Evolutionary conservation across 1,140 invertebrate genomes (phyloP), one percentile per base, ranked within the genome.

Genomic region (Meteorus sp.): DNA sequence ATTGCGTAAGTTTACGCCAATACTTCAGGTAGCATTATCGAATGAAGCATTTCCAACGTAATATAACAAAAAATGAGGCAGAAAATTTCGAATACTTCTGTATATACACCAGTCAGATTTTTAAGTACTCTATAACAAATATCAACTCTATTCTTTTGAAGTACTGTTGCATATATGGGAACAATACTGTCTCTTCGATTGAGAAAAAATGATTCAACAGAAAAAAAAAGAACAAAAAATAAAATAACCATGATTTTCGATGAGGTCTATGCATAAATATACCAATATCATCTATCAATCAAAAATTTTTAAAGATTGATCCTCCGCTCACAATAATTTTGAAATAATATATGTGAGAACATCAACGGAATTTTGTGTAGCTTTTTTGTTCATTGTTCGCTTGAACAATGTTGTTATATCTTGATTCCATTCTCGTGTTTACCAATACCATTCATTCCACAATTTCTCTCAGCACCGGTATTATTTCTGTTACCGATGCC

Each of bases 1-100:
- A 52, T 52, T 35, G 23, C 50, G 13, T 13, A 11, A 9, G 4
- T 19, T 15, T 17, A 52, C 50, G 29, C 61, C 44, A 65, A 60
- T 68, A 67, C 52, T 65, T 58, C 55, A 59, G 33, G 45, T 61
- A 61, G 55, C 13, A 53, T 59, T 4, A 39, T 4, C 13, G 60
- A 27, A 33, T 43, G 56, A 15, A 31, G 31, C 4, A 3, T 7
- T 11, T 3, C 3, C 3, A n/a, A 13, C 4, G 13, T n/a, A 11
- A 33, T 7, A 33, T 7, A 33, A 33, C 29, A 11, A 33, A 33
- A 33, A 33, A 33, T 7, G 11, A 33, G 11, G 11, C 6, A 33
- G 15, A 39, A 39, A 39, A 39, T n/a, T n/a, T n/a, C n/a, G n/a
- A n/a, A 39, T 39, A 39, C 35, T 39, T 39, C 15, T 39, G 8